These are phyloP conservation scores for Drosophila borealis DNA, from an alignment of 2,888 invertebrate genomes.

Conservation along the genomic window DNA sequence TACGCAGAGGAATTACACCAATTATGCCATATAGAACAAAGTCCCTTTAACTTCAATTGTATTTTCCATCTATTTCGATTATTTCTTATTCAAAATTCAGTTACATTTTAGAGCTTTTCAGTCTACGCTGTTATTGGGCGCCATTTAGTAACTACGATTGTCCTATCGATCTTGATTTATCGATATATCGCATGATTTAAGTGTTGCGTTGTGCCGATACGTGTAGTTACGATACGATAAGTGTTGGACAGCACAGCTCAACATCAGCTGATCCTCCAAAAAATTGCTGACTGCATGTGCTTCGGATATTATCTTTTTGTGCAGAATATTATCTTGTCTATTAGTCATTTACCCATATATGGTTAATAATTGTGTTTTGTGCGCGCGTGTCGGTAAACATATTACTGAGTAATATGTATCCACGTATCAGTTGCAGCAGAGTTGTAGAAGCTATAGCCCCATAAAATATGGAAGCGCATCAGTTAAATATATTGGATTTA, in stretches of 20 bases:
- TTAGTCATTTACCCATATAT: slow-evolving; percentile 15
- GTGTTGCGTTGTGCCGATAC: background rate
- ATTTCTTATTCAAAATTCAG: background rate
- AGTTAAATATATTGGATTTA: slow-evolving; percentile 25
- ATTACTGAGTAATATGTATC: background rate
- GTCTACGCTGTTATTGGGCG: background rate
- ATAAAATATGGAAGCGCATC: background rate
- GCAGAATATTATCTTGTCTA: background rate
- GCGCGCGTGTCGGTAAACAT: background rate
- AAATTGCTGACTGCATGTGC: background rate
- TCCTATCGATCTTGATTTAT: slow-evolving; percentile 12
- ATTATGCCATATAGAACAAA: background rate
- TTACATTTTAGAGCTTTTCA: background rate
- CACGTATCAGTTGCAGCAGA: background rate
- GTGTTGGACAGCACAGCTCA: slow-evolving; percentile 3
- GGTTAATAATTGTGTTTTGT: background rate
- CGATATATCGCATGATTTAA: slow-evolving; percentile 17
- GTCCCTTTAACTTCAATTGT: background rate
- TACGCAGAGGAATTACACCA: slow-evolving; percentile 1
- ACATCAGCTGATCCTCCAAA: slow-evolving; percentile 24
- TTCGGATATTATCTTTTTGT: slow-evolving; percentile 1
- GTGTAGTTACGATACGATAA: background rate
- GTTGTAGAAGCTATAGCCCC: background rate
- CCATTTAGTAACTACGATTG: background rate
- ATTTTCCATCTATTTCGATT: background rate